Percentiles rank a stretch among this genome's conserved stretches.
Evolutionary conservation across 2,888 invertebrate species (phyloP).

Genomic region (Coelogynopora nodosa): DNA sequence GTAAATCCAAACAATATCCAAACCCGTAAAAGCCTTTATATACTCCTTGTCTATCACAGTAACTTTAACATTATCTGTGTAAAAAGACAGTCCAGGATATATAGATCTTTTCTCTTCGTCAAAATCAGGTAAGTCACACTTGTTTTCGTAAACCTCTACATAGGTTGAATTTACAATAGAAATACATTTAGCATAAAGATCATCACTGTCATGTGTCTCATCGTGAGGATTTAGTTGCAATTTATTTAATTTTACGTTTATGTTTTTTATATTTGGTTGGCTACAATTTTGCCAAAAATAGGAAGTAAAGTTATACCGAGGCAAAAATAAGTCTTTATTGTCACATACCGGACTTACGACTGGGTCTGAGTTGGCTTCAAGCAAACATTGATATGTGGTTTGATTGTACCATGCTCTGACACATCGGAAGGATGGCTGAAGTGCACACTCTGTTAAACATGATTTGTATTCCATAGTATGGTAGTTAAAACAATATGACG

Average conservation of each 20-base stretch:
- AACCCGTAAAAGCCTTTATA: not conserved
- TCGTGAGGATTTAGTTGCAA: not conserved
- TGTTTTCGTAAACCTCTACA: not conserved
- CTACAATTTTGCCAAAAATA: not conserved
- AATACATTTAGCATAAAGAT: not conserved
- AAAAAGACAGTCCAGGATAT: not conserved
- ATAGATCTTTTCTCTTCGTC: not conserved
- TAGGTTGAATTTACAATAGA: not conserved
- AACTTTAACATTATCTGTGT: not conserved
- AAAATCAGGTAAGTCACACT: not conserved
- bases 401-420: not conserved
- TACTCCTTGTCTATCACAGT: not conserved
- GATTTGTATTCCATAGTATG: not conserved
- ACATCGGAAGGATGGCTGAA: not conserved
- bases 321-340: not conserved
- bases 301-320: not conserved
- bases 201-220: no score
- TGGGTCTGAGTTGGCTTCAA: not conserved
- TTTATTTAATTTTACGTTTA: not conserved
- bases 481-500: not conserved
- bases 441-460: not conserved
- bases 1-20: not conserved
- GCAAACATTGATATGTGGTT: not conserved
- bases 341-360: not conserved
- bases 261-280: not conserved